These are phyloP conservation scores for Ylistrum balloti DNA, from an alignment of 1,140 invertebrate genomes.

Conservation along the genomic window DNA sequence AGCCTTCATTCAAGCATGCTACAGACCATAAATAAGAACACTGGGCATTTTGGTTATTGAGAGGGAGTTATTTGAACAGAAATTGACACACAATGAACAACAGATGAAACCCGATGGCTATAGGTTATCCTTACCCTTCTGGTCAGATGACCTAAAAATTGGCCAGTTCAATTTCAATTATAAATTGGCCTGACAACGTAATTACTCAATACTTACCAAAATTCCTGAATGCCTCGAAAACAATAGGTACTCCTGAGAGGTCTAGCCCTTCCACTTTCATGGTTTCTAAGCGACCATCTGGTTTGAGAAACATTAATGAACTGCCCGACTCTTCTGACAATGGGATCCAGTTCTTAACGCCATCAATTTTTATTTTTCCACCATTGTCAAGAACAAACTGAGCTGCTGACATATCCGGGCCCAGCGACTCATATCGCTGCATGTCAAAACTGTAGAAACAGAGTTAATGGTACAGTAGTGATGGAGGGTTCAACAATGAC, in stretches of 20 bases:
- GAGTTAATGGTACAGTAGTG: too few species aligned
- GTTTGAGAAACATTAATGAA: slow-evolving; percentile 84
- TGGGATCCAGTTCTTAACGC: slow-evolving; percentile 82
- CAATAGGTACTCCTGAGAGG: slow-evolving; percentile 85
- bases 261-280: slow-evolving; percentile 88
- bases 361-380: slow-evolving; percentile 88
- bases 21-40: too few species aligned
- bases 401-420: slow-evolving; percentile 88
- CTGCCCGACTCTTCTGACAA: slow-evolving; percentile 64
- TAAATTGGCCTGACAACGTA: too few species aligned
- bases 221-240: slow-evolving; percentile 89
- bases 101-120: too few species aligned
- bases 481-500: too few species aligned
- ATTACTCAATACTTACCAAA: slow-evolving; percentile 82
- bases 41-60: too few species aligned
- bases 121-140: too few species aligned
- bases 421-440: slow-evolving; percentile 78
- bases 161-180: too few species aligned
- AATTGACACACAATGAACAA: too few species aligned
- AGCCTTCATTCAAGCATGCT: too few species aligned
- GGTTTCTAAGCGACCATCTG: slow-evolving; percentile 83
- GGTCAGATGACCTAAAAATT: too few species aligned
- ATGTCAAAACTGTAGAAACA: background rate
- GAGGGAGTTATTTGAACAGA: too few species aligned
- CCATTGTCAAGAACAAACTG: slow-evolving; percentile 88